A percentile compares a stretch with the other conserved stretches of the same genome.
Conservation (phyloP, 2,797 vertebrate genomes). For the Pseudocheirus occidentalis region DNA sequence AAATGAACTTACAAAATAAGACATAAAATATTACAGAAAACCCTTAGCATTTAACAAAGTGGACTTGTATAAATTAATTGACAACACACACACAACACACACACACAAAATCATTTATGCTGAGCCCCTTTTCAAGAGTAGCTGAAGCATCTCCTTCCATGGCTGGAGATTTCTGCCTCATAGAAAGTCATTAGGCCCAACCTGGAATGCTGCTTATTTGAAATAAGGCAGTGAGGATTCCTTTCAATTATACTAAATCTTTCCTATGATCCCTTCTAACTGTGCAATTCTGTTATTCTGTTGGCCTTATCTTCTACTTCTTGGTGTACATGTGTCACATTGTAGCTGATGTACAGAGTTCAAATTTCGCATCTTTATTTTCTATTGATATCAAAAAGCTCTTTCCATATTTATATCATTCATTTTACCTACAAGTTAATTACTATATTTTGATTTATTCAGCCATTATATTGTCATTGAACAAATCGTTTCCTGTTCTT, state of each 20-base stretch:
- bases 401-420: not conserved
- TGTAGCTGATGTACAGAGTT: not conserved
- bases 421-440: not conserved
- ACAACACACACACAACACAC: not conserved
- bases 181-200: not conserved
- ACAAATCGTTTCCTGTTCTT: not conserved
- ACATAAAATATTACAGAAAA: not conserved
- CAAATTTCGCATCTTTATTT: not conserved
- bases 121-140: not conserved
- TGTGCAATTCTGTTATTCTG: not conserved
- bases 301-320: not conserved
- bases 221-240: not conserved
- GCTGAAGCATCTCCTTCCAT: not conserved
- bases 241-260: not conserved
- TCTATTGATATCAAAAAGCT: not conserved
- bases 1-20: not conserved
- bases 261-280: not conserved
- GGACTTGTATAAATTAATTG: not conserved
- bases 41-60: not conserved
- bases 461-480: not conserved
- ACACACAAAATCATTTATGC: not conserved
- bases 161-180: not conserved
- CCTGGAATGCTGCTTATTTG: not conserved
- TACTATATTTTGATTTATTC: not conserved
- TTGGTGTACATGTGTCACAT: not conserved